A percentile compares a stretch with the other conserved stretches of the same genome.
Conservation (phyloP, 1,140 invertebrate genomes). For the Temnothorax nylanderi region DNA sequence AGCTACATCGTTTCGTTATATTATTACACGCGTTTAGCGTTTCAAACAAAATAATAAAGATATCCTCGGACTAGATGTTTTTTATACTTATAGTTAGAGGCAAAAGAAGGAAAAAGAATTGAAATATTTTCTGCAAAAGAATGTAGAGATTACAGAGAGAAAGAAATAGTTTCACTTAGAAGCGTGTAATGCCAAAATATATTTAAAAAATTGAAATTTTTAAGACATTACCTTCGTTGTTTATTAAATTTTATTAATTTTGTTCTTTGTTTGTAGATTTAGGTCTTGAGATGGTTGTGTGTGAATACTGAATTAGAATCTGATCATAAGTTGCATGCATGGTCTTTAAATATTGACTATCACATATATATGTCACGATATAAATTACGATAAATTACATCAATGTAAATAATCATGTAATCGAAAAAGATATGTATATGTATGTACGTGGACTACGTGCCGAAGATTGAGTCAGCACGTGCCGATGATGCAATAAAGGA, state of each 20-base stretch:
- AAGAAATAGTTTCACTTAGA: too few relatives aligned
- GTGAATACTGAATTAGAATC: not conserved
- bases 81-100: too few relatives aligned
- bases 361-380: not conserved
- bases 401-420: constrained; percentile 28
- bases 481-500: constrained; percentile 8
- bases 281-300: not conserved
- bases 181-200: too few relatives aligned
- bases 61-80: not conserved
- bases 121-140: too few relatives aligned
- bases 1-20: not conserved
- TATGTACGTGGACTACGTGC: too few relatives aligned
- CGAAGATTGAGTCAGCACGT: not conserved
- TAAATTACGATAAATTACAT: constrained; percentile 18
- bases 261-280: not conserved
- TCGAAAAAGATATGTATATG: too few relatives aligned
- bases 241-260: not conserved
- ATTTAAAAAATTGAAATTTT: not conserved
- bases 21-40: not conserved
- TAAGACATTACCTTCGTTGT: not conserved
- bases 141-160: too few relatives aligned
- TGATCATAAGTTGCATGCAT: not conserved
- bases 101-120: too few relatives aligned
- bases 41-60: not conserved
- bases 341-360: not conserved